These are phyloP conservation scores for Caenorhabditis macrosperma DNA, from an alignment of 2,888 invertebrate species.

Conservation along the genomic window DNA sequence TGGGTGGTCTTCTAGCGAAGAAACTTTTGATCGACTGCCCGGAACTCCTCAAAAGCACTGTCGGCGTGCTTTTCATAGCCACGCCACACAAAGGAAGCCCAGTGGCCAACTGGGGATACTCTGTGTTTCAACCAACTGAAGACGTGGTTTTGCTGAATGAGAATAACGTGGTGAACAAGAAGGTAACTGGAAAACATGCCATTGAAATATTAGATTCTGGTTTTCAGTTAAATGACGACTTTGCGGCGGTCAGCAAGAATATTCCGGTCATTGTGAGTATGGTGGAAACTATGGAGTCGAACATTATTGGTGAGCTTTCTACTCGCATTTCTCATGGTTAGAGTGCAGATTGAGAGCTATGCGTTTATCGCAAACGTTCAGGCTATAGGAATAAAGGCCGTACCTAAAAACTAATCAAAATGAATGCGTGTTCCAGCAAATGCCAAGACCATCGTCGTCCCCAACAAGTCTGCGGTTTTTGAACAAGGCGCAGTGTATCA, in stretches of 20 bases:
- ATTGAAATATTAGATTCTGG: not conserved
- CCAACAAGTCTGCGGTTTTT: slow-evolving; percentile 74
- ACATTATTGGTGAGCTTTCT: slow-evolving; percentile 64
- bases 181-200: slow-evolving; percentile 58
- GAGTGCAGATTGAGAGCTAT: too few relatives aligned
- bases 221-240: slow-evolving; percentile 74
- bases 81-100: slow-evolving; percentile 77
- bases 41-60: slow-evolving; percentile 53
- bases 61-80: slow-evolving; percentile 77
- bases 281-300: slow-evolving; percentile 72
- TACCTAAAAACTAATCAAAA: not conserved
- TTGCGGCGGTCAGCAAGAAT: slow-evolving; percentile 59
- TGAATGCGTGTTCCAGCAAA: slow-evolving; percentile 18
- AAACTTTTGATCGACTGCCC: slow-evolving; percentile 71
- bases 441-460: slow-evolving; percentile 71
- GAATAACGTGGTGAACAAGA: slow-evolving; percentile 68
- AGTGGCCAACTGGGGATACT: slow-evolving; percentile 71
- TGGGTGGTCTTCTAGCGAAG: slow-evolving; percentile 78
- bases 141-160: slow-evolving; percentile 72
- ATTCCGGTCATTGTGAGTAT: slow-evolving; percentile 74
- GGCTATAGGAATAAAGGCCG: too few relatives aligned
- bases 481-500: slow-evolving; percentile 73
- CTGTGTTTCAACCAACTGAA: slow-evolving; percentile 71
- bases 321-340: not conserved
- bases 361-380: too few relatives aligned